A percentile compares a stretch with the other conserved stretches of the same genome.
These are phyloP conservation scores for Anthonomus grandis DNA, from an alignment of 1,140 invertebrate species.

Conservation along the genomic window DNA sequence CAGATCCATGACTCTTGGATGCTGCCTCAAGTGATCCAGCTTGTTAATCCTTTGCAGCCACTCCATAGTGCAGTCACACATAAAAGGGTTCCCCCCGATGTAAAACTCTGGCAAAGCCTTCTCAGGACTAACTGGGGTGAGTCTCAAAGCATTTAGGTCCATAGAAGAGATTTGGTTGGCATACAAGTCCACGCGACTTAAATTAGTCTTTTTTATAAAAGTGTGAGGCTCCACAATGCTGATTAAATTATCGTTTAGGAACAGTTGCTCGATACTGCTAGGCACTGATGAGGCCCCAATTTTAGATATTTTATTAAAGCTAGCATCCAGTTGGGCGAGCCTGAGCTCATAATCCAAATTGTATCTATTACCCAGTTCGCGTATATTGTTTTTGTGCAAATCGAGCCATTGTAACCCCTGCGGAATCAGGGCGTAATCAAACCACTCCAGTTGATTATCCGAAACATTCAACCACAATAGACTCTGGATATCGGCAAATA, in stretches of 20 bases:
- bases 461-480: conserved; percentile 88
- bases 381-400: conserved; percentile 83
- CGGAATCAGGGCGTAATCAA: conserved; percentile 86
- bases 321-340: conserved; percentile 75
- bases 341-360: conserved; percentile 63
- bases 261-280: conserved; percentile 72
- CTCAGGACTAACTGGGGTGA: conserved; percentile 67
- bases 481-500: conserved; percentile 78
- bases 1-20: conserved; percentile 86
- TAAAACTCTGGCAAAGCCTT: conserved; percentile 78
- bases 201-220: conserved; percentile 78
- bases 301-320: conserved; percentile 75
- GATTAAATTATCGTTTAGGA: conserved; percentile 81
- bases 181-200: conserved; percentile 79
- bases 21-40: conserved; percentile 68
- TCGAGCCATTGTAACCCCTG: conserved; percentile 82
- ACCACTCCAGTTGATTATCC: conserved; percentile 84
- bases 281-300: conserved; percentile 69
- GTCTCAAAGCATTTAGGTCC: conserved; percentile 73
- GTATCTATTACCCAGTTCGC: conserved; percentile 76
- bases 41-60: conserved; percentile 84
- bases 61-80: conserved; percentile 85
- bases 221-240: conserved; percentile 74
- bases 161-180: conserved; percentile 80
- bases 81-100: conserved; percentile 82